These are phyloP conservation scores for Agonopterix alstromeriana DNA, from an alignment of 2,888 invertebrate genomes.

Conservation along the genomic window DNA sequence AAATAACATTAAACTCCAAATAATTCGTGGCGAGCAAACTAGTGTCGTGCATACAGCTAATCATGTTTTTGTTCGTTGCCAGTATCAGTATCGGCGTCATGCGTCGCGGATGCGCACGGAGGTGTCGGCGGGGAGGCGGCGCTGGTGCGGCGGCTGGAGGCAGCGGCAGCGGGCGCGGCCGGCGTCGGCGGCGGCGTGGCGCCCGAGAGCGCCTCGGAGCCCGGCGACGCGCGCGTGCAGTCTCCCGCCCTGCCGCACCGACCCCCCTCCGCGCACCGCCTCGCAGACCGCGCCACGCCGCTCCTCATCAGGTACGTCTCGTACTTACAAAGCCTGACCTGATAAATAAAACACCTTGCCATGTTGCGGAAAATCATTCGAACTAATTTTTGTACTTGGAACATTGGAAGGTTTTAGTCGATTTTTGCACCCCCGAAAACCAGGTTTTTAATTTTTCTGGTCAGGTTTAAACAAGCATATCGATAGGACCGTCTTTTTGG, in stretches of 20 bases:
- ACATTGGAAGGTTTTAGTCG: too few species aligned
- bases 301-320: constrained; percentile 46
- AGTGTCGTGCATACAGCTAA: too few species aligned
- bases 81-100: constrained; percentile 1
- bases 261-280: constrained; percentile 44
- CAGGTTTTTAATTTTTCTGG: too few species aligned
- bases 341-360: too few species aligned
- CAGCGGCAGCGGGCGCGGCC: constrained; percentile 33
- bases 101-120: background rate
- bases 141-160: constrained; percentile 13
- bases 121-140: constrained; percentile 14
- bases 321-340: background rate
- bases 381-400: too few species aligned
- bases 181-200: constrained; percentile 31
- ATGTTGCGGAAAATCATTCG: too few species aligned
- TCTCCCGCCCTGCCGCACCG: constrained; percentile 67
- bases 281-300: constrained; percentile 54
- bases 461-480: too few species aligned
- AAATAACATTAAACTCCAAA: too few species aligned
- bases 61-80: background rate
- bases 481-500: too few species aligned
- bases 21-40: too few species aligned
- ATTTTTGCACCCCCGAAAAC: too few species aligned
- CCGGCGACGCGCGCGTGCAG: constrained; percentile 59
- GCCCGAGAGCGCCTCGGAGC: constrained; percentile 59